Percentiles rank a stretch among this genome's conserved stretches.
These are phyloP conservation scores for Microctenopoma steveboyesi DNA, from an alignment of 2,797 vertebrate genomes.

Conservation along the genomic window DNA sequence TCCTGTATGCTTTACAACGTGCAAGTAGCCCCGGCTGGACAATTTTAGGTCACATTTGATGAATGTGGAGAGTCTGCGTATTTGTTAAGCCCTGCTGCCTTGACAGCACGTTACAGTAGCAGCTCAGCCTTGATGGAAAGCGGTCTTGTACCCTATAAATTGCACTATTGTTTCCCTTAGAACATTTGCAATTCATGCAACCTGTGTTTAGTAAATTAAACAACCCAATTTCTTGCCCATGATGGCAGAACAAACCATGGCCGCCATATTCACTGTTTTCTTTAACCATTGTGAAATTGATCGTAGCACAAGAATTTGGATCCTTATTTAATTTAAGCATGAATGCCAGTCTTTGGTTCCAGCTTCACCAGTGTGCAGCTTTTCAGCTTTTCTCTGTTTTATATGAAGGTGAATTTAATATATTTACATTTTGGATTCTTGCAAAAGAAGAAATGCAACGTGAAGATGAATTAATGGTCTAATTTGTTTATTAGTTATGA, in stretches of 20 bases:
- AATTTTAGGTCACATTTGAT: conserved; percentile 79
- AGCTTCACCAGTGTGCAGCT: background rate
- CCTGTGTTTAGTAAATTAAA: conserved; percentile 56
- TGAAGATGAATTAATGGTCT: background rate
- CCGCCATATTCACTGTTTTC: conserved; percentile 16
- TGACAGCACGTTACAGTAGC: conserved; percentile 44
- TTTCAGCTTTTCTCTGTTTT: background rate
- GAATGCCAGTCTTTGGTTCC: background rate
- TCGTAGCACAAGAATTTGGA: background rate
- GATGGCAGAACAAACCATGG: conserved; percentile 34
- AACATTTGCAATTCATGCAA: conserved; percentile 58
- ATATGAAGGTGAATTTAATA: background rate
- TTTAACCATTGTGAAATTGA: conserved; percentile 23
- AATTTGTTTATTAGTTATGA: background rate
- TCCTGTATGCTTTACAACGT: conserved; percentile 42
- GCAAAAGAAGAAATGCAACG: background rate
- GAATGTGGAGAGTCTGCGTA: conserved; percentile 63
- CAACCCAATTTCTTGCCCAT: conserved; percentile 48
- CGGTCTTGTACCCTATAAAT: conserved; percentile 47
- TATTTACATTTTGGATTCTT: background rate
- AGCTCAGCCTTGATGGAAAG: conserved; percentile 51
- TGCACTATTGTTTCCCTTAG: conserved; percentile 46
- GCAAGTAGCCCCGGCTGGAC: conserved; percentile 59
- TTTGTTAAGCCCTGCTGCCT: conserved; percentile 62
- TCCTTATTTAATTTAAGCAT: background rate